Conservation (phyloP, 1,140 invertebrate genomes). For the Thaumatotibia leucotreta region DNA sequence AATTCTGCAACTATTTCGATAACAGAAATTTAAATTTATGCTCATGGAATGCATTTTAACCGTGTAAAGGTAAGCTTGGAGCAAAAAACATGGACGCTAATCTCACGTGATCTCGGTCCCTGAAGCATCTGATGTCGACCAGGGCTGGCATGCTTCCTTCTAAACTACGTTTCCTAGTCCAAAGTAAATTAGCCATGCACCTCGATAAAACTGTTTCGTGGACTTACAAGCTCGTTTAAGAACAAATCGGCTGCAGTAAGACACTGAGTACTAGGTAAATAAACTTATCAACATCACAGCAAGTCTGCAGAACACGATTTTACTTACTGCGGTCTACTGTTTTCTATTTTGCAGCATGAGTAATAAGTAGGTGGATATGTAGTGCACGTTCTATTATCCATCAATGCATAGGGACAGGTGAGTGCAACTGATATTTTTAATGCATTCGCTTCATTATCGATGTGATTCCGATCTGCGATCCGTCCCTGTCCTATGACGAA, state of each 20-base stretch:
- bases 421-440: constrained; percentile 42
- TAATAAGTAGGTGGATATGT: neutral
- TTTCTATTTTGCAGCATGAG: neutral
- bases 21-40: constrained; percentile 67
- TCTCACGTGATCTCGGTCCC: constrained; percentile 54
- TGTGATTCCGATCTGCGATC: constrained; percentile 45
- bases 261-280: neutral
- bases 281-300: neutral
- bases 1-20: constrained; percentile 65
- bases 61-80: constrained; percentile 44
- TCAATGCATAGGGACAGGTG: constrained; percentile 27
- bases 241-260: neutral
- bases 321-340: neutral
- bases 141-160: constrained; percentile 18
- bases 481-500: constrained; percentile 51
- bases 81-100: constrained; percentile 51
- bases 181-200: constrained; percentile 5
- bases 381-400: neutral
- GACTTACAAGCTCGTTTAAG: neutral
- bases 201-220: constrained; percentile 11
- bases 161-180: neutral
- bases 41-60: constrained; percentile 52
- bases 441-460: constrained; percentile 57
- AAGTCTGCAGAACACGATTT: neutral
- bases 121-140: constrained; percentile 17